These are phyloP conservation scores for Abrostola triplasia DNA, from an alignment of 2,888 invertebrate genomes.

Conservation along the genomic window DNA sequence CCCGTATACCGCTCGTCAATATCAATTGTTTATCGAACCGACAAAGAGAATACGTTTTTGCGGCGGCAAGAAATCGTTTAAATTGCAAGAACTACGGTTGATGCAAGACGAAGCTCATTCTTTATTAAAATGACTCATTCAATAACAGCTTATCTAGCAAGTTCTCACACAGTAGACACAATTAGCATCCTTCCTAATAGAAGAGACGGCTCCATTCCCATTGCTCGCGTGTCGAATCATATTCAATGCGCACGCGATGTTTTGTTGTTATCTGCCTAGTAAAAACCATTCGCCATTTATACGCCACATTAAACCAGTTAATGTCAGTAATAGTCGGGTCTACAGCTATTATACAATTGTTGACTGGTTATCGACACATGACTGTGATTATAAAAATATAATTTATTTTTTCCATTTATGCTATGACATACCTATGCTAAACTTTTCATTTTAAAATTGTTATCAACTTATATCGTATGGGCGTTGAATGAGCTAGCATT, in stretches of 20 bases:
- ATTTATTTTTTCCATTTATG: slow-evolving; percentile 5
- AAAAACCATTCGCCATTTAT: slow-evolving; percentile 38
- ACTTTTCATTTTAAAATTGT: neutral
- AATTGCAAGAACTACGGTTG: neutral
- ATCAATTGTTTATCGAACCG: no score
- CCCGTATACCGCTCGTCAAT: no score
- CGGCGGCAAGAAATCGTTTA: neutral
- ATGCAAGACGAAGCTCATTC: neutral
- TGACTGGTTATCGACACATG: slow-evolving; percentile 17
- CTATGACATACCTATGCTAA: neutral
- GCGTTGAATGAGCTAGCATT: slow-evolving; percentile 14
- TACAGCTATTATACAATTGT: slow-evolving; percentile 15
- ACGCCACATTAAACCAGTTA: slow-evolving; percentile 37
- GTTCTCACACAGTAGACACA: slow-evolving; percentile 27
- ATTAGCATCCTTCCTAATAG: slow-evolving; percentile 42
- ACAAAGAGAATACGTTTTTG: neutral
- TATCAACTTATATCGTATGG: slow-evolving; percentile 7
- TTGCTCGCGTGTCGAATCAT: slow-evolving; percentile 47
- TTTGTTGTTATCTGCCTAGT: slow-evolving; percentile 34
- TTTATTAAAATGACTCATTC: slow-evolving; percentile 3
- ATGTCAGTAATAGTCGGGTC: slow-evolving; percentile 19
- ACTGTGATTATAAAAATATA: slow-evolving; percentile 8
- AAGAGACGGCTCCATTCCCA: slow-evolving; percentile 33
- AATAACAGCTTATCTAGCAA: slow-evolving; percentile 23
- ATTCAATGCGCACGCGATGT: slow-evolving; percentile 47